These are phyloP conservation scores for Lordiphosa mommai DNA, from an alignment of 1,140 invertebrate species.

Conservation along the genomic window DNA sequence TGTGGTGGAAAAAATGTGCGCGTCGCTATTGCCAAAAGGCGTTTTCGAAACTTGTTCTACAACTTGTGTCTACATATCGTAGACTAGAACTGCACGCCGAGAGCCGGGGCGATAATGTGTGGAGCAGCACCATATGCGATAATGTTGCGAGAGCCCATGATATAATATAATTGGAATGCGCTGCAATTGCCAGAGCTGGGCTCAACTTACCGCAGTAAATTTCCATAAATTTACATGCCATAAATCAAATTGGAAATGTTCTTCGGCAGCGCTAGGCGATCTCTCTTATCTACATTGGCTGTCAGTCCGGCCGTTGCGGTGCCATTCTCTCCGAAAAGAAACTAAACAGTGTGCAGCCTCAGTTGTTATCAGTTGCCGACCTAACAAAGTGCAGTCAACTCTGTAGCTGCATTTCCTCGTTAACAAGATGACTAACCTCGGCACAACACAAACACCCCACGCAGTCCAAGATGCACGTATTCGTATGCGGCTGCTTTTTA, in stretches of 20 bases:
- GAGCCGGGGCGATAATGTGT: conserved; percentile 46
- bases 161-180: conserved; percentile 76
- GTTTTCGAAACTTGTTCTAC: conserved; percentile 69
- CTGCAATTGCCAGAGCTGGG: conserved; percentile 31
- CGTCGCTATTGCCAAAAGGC: conserved; percentile 33
- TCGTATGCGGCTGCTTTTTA: conserved; percentile 7
- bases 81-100: conserved; percentile 52
- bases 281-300: conserved; percentile 52
- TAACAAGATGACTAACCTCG: conserved; percentile 48
- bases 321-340: conserved; percentile 23
- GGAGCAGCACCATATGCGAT: conserved; percentile 61
- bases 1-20: conserved; percentile 23
- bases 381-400: conserved; percentile 73
- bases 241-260: conserved; percentile 75
- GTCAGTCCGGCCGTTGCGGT: conserved; percentile 12
- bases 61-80: conserved; percentile 71
- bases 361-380: conserved; percentile 46
- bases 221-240: conserved; percentile 74
- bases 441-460: conserved; percentile 41
- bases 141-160: conserved; percentile 68
- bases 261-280: conserved; percentile 36
- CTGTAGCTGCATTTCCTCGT: conserved; percentile 51
- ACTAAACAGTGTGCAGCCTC: conserved; percentile 48
- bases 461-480: conserved; percentile 37
- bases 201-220: conserved; percentile 56